Evolutionary conservation across 1,140 invertebrate species (phyloP), one percentile per base, ranked within the genome.

Genomic region (Zaprionus kolodkinae): DNA sequence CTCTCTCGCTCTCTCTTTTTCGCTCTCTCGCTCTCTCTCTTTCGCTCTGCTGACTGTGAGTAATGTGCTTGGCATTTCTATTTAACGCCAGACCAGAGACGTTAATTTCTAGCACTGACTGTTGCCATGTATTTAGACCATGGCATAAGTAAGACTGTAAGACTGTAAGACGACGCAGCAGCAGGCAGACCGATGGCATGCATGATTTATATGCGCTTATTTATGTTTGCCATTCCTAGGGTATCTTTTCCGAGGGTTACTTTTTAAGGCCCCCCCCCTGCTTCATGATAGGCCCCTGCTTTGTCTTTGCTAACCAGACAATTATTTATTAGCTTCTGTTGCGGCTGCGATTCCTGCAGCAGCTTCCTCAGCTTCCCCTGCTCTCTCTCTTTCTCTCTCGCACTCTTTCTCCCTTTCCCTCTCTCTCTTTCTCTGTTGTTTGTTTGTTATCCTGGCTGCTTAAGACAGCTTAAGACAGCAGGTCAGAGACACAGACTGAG

Each of bases 141-240:
- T 33, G 30, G 54, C 64, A 61, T 57, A 66, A 57, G 64, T 57
- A 66, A 55, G 56, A 54, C 62, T 17, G 60, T 30, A 11, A 21
- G 15, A n/a, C 13, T n/a, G 13, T 33, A 48, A 50, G 60, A n/a
- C 25, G 48, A 40, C 30, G 43, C n/a, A n/a, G n/a, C n/a, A n/a
- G n/a, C n/a, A n/a, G 35, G 33, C 35, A 48, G 40, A 57, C 36
- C 33, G 63, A 59, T 69, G 61, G 57, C 63, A 78, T 74, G 65
- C 83, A 87, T 86, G 83, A 86, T 86, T 86, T 86, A 86, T 86
- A 71, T 74, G 70, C 61, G 74, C 84, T 82, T 82, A 87, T 87
- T 86, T 87, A 72, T 79, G 72, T 69, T 69, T 43, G 66, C 43
- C 77, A 74, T 76, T 74, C 65, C 71, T 78, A 63, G 66, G 40